These are phyloP conservation scores for Todiramphus chloris DNA, from an alignment of 2,113 vertebrate genomes.

Conservation along the genomic window DNA sequence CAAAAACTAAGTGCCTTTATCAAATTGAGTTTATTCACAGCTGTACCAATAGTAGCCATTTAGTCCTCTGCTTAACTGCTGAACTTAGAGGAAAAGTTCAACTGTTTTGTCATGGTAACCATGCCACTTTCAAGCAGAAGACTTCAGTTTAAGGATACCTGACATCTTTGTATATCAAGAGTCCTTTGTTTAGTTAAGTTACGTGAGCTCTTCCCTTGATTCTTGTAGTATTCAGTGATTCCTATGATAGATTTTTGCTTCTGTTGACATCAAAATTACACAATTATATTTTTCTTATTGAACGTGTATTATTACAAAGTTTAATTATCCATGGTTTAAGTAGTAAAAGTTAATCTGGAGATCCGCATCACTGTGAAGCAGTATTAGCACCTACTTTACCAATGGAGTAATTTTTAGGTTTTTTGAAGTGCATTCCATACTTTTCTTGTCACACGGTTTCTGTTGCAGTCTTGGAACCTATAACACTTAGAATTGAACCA, in stretches of 20 bases:
- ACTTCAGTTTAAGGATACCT: background rate
- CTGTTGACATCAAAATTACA: background rate
- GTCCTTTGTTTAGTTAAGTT: background rate
- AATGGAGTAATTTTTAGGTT: background rate
- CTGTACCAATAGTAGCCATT: background rate
- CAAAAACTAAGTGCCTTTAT: background rate
- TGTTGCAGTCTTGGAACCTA: slow-evolving; percentile 56
- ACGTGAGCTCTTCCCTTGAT: background rate
- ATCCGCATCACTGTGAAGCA: background rate
- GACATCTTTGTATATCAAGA: background rate
- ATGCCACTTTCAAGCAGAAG: background rate
- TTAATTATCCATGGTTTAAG: background rate
- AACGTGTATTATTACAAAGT: background rate
- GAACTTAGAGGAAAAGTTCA: background rate
- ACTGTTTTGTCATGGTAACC: background rate
- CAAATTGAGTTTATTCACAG: background rate
- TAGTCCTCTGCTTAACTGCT: background rate
- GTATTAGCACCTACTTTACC: background rate
- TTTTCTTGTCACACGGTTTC: slow-evolving; percentile 7
- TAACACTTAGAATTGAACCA: slow-evolving; percentile 53
- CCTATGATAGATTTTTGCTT: background rate
- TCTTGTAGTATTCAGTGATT: background rate
- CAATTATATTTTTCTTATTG: background rate
- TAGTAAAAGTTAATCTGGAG: background rate
- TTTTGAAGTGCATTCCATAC: background rate